Conservation (phyloP, 1,140 invertebrate genomes). For the Drosophila lini region DNA sequence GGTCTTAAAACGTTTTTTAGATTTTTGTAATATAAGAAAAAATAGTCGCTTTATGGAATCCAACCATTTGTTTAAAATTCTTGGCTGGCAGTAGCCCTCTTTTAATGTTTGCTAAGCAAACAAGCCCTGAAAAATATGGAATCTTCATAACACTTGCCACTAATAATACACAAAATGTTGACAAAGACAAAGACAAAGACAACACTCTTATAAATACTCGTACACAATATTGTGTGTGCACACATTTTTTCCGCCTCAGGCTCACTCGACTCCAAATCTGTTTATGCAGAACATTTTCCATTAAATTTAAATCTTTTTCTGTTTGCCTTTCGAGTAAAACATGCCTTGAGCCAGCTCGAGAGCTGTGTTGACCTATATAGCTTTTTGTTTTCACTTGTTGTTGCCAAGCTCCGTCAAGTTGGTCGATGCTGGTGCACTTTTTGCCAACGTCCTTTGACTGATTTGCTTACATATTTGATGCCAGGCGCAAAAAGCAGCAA, state of each 20-base stretch:
- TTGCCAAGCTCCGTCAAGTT: constrained; percentile 31
- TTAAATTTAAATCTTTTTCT: constrained; percentile 47
- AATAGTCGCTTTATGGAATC: neutral
- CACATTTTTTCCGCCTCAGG: neutral
- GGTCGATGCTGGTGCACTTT: constrained; percentile 45
- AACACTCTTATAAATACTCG: constrained; percentile 4
- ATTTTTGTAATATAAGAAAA: too few species aligned
- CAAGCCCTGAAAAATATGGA: neutral
- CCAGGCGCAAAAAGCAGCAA: constrained; percentile 43
- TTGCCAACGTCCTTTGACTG: constrained; percentile 49
- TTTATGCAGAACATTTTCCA: constrained; percentile 44
- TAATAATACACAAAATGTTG: constrained; percentile 5
- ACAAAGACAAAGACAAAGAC: constrained; percentile 2
- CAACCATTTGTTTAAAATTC: neutral
- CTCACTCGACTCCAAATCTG: constrained; percentile 31
- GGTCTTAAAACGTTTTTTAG: neutral
- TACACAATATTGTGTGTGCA: neutral
- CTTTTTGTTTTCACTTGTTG: constrained; percentile 41
- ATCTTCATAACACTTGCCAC: constrained; percentile 7
- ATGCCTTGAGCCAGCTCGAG: constrained; percentile 28
- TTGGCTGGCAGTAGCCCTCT: neutral
- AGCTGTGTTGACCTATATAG: constrained; percentile 36
- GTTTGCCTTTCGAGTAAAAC: constrained; percentile 24
- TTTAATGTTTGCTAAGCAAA: constrained; percentile 9
- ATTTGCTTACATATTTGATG: constrained; percentile 68